Base-by-base conservation (phyloP, 2,888 invertebrate species). In the Pristionchus japonicus region DNA sequence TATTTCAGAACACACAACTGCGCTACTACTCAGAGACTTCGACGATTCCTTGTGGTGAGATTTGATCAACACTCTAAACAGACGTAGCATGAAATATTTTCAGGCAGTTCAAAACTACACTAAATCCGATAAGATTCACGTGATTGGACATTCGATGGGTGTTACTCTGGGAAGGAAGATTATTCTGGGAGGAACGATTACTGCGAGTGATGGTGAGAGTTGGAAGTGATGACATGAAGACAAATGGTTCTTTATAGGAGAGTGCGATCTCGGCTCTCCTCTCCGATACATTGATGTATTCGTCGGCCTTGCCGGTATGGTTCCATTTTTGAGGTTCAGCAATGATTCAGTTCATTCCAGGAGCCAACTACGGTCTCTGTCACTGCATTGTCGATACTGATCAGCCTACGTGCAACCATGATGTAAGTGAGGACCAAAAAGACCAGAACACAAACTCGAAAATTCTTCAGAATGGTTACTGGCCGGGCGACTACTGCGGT, bases 351-450 rank as follows among this genome's bases (percentile, higher is more conserved):
- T 3, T n/a, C 11, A 67, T 27, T 64, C 49, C 43, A 86, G 93
- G 93, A 3, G 93, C 91, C 31, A 93, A 93, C 88, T 93, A 91
- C 83, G 93, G 93, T 40, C 88, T 93, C 83, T 93, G 93, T 89
- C 90, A 90, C 47, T 93, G 93, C 88, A 91, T 90, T 43, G 92
- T 90, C 27, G 88, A 86, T 37, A 70, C 89, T 17, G 70, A 90
- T 67, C 90, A 91, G 43, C 89, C 91, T n/a, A 93, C 93, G 23
- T 93, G 93, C 88, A 92, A 92, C 70, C 88, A 88, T 61, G 61
- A 90, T 82, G 92, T 92, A 13, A 43, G 77, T 20, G 17, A 20
- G 31, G 13, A 34, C 67, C n/a, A n/a, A n/a, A n/a, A n/a, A n/a
- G n/a, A n/a, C n/a, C n/a, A n/a, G n/a, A n/a, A n/a, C n/a, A n/a